Base-by-base conservation (phyloP, 37 sponge, comb jelly and placozoan species). In the Aphrocallistes beatrix region DNA sequence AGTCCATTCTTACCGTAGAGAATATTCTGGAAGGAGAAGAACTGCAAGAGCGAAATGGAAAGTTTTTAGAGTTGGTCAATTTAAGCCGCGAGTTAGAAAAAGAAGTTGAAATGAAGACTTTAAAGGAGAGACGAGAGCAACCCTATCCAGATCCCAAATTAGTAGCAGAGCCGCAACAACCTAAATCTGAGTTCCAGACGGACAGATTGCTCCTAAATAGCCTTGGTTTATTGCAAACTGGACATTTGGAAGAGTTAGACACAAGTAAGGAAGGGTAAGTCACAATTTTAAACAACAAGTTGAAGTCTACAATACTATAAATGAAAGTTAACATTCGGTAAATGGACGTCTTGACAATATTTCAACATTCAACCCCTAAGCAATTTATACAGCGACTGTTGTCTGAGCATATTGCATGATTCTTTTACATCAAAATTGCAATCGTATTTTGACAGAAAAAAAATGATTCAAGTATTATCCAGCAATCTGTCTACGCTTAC, bases 201-300 rank as follows among this genome's bases (percentile, higher is more conserved):
- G 83, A 39, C 13, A 8, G 83, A 82, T 40, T 82, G 83, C 39
- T 82, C 13, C 83, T 82, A 37, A 82, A 38, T 82, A 38, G 45
- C 21, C 28, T 82, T 25, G 83, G 83, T 8, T 82, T 82, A 23
- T 39, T 82, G 45, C 39, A 82, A 40, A 23, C 45, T 23, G 83
- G 45, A 23, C 39, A 40, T 82, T 39, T 82, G 23, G 75, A 19
- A 30, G 75, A 60, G n/a, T 19, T 60, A 30, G 75, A 60, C 34
- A 25, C 83, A 8, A 82, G 39, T 17, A 82, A 40, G 39, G 83
- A 39, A 82, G 39, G 45, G 45, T 82, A 23, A 82, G 39, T 39
- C 23, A n/a, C 3, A 9, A 81, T 16, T 81, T 81, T 81, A 81
- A 17, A 17, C 37, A 81, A 17, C 37, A 17, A 16, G 37, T 81